phyloP scores from a whole-genome alignment of 2,888 invertebrate species.

The Penaeus monodon region DNA sequence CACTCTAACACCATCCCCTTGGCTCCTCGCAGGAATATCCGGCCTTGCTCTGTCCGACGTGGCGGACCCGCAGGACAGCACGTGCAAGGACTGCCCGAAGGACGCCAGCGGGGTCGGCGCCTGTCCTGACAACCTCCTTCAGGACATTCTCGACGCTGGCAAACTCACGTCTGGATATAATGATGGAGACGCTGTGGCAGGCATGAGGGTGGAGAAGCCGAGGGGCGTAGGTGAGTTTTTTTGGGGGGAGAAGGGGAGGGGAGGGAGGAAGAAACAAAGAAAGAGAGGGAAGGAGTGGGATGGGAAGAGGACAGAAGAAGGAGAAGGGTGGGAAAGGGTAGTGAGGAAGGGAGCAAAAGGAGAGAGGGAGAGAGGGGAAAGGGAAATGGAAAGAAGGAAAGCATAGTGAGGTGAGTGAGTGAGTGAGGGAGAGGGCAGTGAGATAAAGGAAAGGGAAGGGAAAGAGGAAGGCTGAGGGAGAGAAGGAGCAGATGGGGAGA shows the following conservation, averaged over 20 bases:
- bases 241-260: neutral
- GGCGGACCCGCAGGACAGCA: slow-evolving; percentile 29
- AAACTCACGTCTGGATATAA: slow-evolving; percentile 55
- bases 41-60: slow-evolving; percentile 42
- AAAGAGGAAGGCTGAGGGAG: no score
- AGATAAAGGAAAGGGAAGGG: no score
- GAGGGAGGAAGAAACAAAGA: no score
- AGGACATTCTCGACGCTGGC: slow-evolving; percentile 9
- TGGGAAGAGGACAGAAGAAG: no score
- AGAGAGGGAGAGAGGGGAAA: no score
- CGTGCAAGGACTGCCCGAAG: slow-evolving; percentile 50
- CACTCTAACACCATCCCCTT: neutral
- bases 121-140: slow-evolving; percentile 52
- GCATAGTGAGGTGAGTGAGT: no score
- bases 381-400: no score
- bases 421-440: no score
- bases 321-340: no score
- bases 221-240: slow-evolving; percentile 28
- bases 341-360: no score
- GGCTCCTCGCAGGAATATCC: slow-evolving; percentile 27
- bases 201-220: slow-evolving; percentile 30
- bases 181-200: slow-evolving; percentile 17
- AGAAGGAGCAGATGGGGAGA: no score
- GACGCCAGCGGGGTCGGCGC: slow-evolving; percentile 37
- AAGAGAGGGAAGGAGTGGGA: no score